Evolutionary conservation across 2,797 vertebrate species (phyloP), one percentile per base, ranked within the genome.

Genomic region (Carduelis carduelis): DNA sequence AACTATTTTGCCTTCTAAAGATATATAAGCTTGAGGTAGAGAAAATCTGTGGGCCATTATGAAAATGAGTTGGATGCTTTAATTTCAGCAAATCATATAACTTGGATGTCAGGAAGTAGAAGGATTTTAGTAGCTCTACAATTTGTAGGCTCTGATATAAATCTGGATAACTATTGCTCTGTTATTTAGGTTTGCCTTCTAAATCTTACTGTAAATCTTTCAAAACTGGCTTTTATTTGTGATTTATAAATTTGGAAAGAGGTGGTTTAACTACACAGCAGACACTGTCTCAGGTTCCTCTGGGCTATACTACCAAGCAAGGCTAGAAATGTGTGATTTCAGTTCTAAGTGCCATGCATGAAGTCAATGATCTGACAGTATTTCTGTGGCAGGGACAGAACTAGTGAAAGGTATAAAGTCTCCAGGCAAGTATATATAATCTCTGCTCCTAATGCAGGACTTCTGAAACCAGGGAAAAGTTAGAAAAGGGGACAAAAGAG

Each of bases 1-100:
- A 81, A 59, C 16, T 84, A 60, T 70, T 96, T 89, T 64, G 21
- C 6, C 11, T 90, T 90, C 27, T 27, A 50, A 90, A 72, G 68
- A 63, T 88, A 83, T 50, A 80, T 57, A 84, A 76, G 32, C 24
- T 63, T 87, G 37, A 68, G 13, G 34, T 50, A 75, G 57, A 57
- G 68, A 83, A 92, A 93, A 93, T 46, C 55, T 89, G 70, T 86
- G 27, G 18, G 35, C 76, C 32, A 61, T 91, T 95, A 87, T 70
- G 43, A 90, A 92, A 95, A 88, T 60, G 27, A 90, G 37, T 71
- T 32, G 72, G 35, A 72, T 34, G 24, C 15, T 83, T 96, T 94
- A 94, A 95, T 92, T 92, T 95, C 70, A 89, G 47, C 66, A 89
- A 88, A 85, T 9, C 32, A 41, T 72, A 56, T 80, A 84, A 68